Base-by-base conservation (phyloP, 2,797 vertebrate genomes). In the Adelosebastes latens region DNA sequence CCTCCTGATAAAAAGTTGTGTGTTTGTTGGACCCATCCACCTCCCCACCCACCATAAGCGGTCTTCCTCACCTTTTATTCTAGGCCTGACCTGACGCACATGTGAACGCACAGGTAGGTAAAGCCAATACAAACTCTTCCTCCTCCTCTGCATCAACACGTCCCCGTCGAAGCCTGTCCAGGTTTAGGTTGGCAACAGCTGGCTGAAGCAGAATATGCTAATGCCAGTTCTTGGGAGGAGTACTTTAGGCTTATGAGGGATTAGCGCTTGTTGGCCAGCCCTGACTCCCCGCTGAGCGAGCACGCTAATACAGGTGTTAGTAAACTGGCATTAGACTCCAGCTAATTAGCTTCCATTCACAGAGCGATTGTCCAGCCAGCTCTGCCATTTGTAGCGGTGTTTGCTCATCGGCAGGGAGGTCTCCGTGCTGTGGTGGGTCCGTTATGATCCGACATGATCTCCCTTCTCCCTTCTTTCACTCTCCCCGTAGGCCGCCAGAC, bases 231-330 rank as follows among this genome's bases (percentile, higher is more conserved):
- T 88, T 72, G 82, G 92, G 95, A 93, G 94, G 93, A 92, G 94
- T 85, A 93, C 90, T 90, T 89, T 88, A 82, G 96, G 97, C 94
- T 99, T 98, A 98, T 96, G 81, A 91, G 93, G 97, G 98, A 99
- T 99, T 98, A 99, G 31, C 67, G 88, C 96, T 96, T 97, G 97
- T 97, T 96, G 80, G 93, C 91, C 95, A 93, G 95, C 95, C 94
- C 95, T 62, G 94, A 93, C 95, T 95, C 96, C 97, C 96, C 86
- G 83, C 95, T 89, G 96, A 77, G 94, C 86, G 92, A 94, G 95
- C 96, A 91, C 84, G 92, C 96, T 97, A 96, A 97, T 98, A 97
- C 97, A 99, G 98, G 97, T 99, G 98, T 98, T 96, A 94, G 96
- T 95, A 97, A 97, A 97, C 94, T 95, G 95, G 95, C 95, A 95